Evolutionary conservation across 2,797 vertebrate genomes (phyloP), one percentile per base, ranked within the genome.

Genomic region (Clarias platycephalus): DNA sequence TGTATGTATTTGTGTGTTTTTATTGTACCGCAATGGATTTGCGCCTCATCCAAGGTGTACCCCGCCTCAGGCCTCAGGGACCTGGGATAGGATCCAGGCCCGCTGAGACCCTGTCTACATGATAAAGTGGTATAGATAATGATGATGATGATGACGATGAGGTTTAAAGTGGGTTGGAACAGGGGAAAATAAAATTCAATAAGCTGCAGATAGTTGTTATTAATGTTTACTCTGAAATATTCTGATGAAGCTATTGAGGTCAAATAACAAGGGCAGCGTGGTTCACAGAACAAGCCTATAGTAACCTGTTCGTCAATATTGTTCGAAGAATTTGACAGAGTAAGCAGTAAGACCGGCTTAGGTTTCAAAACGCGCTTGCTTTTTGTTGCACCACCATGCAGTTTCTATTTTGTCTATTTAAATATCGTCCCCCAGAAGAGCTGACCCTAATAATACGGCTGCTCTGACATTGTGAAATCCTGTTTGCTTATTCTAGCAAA

Each of bases 381-480:
- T 80, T 79, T 85, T 85, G 85, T 82, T 85, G 67, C 81, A 57
- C 64, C 37, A 84, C 75, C 63, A 57, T 60, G 24, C 75, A 86
- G 58, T 76, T 88, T 57, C 28, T 63, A 78, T 85, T 86, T 85
- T 76, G 82, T 85, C 22, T 72, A 67, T 87, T 78, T 34, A 84
- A 81, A 67, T 64, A 82, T 88, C 66, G 80, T 78, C 80, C 77
- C 64, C 70, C 85, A 76, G 72, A 83, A 86, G 78, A 63, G 71
- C 28, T 86, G 87, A 89, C 90, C 88, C 77, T 86, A 58, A 86
- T 83, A 86, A 81, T 58, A 66, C 77, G n/a, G 44, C 83, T 82
- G 22, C 82, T 83, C 83, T 87, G 81, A 85, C 40, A 64, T 66
- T 67, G 78, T 84, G 76, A 82, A 83, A 87, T 44, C 31, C 67